phyloP scores from a whole-genome alignment of 1,140 invertebrate genomes.

The Probaryconus sp. region DNA sequence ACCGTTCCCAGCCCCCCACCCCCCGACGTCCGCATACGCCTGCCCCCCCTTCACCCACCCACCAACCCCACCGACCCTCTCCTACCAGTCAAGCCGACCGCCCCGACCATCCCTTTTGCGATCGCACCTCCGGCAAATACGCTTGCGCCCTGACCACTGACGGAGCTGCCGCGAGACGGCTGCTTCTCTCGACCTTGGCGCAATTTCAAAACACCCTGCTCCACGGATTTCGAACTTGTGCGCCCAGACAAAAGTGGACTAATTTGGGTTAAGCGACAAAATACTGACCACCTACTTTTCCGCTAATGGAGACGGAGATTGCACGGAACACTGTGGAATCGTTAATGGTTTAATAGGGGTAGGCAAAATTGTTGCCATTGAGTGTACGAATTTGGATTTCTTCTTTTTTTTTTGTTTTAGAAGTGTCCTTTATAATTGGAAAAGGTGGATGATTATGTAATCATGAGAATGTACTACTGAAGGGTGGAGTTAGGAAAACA shows the following conservation, averaged over 20 bases:
- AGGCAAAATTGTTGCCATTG: too few relatives aligned
- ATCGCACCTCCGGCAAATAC: conserved; percentile 17
- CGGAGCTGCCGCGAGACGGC: conserved; percentile 43
- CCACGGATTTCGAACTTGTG: not conserved
- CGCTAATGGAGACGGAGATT: too few relatives aligned
- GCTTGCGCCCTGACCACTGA: conserved; percentile 36
- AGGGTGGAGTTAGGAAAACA: too few relatives aligned
- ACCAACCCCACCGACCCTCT: conserved; percentile 9
- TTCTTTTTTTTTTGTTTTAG: too few relatives aligned
- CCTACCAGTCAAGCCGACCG: not conserved
- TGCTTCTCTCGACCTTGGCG: conserved; percentile 44
- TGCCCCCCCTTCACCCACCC: conserved; percentile 27
- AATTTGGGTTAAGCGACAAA: not conserved
- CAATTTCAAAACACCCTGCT: conserved; percentile 49
- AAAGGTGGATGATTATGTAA: too few relatives aligned
- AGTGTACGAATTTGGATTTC: too few relatives aligned
- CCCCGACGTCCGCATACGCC: conserved; percentile 25
- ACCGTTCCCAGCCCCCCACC: conserved; percentile 17
- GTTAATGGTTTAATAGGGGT: too few relatives aligned
- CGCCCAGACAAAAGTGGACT: not conserved
- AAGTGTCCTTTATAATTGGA: too few relatives aligned
- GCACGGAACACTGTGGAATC: too few relatives aligned
- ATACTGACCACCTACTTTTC: too few relatives aligned
- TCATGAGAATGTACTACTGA: too few relatives aligned
- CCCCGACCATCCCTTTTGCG: conserved; percentile 1